These are phyloP conservation scores for Pseudochaenichthys georgianus DNA, from an alignment of 2,797 vertebrate genomes.

Conservation along the genomic window DNA sequence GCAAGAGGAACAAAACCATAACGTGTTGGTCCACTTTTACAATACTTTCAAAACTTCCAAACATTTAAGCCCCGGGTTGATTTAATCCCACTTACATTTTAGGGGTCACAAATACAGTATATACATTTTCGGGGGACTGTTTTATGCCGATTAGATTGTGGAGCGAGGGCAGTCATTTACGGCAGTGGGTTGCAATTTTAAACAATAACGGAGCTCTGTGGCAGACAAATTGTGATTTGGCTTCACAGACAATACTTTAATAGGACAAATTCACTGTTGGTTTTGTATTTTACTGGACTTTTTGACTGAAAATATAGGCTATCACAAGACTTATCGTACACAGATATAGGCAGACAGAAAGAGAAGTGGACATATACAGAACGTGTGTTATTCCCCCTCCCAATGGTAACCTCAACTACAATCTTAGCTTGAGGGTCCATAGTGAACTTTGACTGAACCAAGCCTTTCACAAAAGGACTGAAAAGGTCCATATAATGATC, in stretches of 20 bases:
- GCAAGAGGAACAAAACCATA: neutral
- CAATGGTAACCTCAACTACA: neutral
- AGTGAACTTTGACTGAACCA: neutral
- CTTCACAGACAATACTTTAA: too few relatives aligned
- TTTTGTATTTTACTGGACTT: neutral
- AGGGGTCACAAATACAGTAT: too few relatives aligned
- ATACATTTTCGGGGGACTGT: too few relatives aligned
- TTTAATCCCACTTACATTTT: neutral
- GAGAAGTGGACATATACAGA: neutral
- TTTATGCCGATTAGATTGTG: too few relatives aligned
- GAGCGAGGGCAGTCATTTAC: too few relatives aligned
- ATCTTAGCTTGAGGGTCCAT: neutral
- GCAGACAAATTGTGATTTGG: too few relatives aligned
- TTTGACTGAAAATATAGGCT: neutral
- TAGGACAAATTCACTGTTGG: neutral
- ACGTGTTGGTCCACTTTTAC: neutral
- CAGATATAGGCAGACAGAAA: neutral
- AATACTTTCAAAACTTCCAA: neutral
- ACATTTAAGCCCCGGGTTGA: neutral
- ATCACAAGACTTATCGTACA: neutral
- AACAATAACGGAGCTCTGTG: too few relatives aligned
- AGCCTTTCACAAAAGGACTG: slow-evolving; percentile 40
- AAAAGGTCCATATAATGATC: slow-evolving; percentile 44
- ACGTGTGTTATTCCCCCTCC: neutral
- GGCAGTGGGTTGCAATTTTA: too few relatives aligned